Evolutionary conservation across 1,140 invertebrate genomes (phyloP), one percentile per base, ranked within the genome.

Genomic region (Drosophila bocki): DNA sequence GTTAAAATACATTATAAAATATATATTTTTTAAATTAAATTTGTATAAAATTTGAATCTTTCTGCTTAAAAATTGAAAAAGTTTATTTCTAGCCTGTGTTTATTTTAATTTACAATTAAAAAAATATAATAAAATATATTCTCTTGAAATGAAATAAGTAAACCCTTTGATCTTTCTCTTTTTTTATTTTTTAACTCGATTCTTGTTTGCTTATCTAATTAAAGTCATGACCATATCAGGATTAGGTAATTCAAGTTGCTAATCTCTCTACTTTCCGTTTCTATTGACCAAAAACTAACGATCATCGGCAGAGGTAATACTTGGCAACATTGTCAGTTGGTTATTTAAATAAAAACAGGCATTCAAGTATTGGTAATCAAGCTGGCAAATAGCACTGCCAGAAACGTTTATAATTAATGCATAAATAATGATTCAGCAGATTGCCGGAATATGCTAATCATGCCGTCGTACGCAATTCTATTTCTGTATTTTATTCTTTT

Each of bases 391-490:
- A 69, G 6, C 22, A 15, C 1, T 39, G 32, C 19, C 19, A 19
- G 32, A 48, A 61, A 37, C 45, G 45, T 33, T 26, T 54, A 29
- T 32, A 54, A 63, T 70, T 19, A 39, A 70, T 70, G 62, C 62
- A 70, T 54, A 68, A 70, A 68, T 70, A 70, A 47, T 70, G 62
- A 70, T 39, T 70, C 48, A 70, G 67, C 67, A 70, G 13, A 39
- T 45, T 68, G 32, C 22, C 11, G 9, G 22, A 56, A 68, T 70
- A 70, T 68, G 67, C 63, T 68, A 70, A 70, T 68, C 48, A 56
- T 13, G 48, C 37, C 45, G 22, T 22, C 53, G 32, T 65, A 68
- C 39, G 47, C 17, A 42, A 4, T 68, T 54, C 67, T 70, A 45
- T 45, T 68, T 70, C 26, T 70, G 33, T 15, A 54, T 56, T 22